Evolutionary conservation across 1,140 invertebrate species (phyloP).

Genomic region (Drosophila azteca): DNA sequence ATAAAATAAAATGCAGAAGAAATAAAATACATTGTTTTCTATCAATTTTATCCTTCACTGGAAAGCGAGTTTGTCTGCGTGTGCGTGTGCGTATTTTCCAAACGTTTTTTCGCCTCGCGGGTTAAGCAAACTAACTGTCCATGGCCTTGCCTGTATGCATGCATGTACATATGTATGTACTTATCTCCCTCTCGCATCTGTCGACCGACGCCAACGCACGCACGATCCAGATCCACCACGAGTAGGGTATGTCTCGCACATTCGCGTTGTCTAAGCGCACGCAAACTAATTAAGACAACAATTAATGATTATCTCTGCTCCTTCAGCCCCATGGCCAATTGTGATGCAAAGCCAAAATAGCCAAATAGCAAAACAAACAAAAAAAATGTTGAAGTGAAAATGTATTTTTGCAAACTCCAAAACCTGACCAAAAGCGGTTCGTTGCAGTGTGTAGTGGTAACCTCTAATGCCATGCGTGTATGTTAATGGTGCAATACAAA

Average conservation of each 20-base stretch:
- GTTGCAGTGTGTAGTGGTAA: conserved; percentile 1
- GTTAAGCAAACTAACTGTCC: conserved; percentile 11
- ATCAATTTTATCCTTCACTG: not conserved
- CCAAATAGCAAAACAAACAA: conserved; percentile 46
- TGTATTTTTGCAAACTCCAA: conserved; percentile 51
- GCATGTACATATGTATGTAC: too few species aligned
- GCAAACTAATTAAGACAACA: conserved; percentile 50
- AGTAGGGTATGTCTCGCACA: conserved; percentile 6
- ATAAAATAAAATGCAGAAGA: not conserved
- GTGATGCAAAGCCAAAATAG: conserved; percentile 39
- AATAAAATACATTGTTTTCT: not conserved
- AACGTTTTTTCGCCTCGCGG: conserved; percentile 7
- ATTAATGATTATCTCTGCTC: conserved; percentile 38
- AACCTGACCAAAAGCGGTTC: conserved; percentile 51
- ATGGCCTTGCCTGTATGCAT: conserved; percentile 24
- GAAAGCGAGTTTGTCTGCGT: not conserved
- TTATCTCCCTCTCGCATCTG: conserved; percentile 8
- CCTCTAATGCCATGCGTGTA: conserved; percentile 31
- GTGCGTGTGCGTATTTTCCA: conserved; percentile 2
- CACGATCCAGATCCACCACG: conserved; percentile 13
- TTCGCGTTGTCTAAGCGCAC: conserved; percentile 14
- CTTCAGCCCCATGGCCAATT: conserved; percentile 28
- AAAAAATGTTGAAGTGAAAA: conserved; percentile 57
- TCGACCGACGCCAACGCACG: conserved; percentile 26
- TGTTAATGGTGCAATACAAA: conserved; percentile 43